Conservation (phyloP, 1,140 invertebrate species). For the Achroia grisella region DNA sequence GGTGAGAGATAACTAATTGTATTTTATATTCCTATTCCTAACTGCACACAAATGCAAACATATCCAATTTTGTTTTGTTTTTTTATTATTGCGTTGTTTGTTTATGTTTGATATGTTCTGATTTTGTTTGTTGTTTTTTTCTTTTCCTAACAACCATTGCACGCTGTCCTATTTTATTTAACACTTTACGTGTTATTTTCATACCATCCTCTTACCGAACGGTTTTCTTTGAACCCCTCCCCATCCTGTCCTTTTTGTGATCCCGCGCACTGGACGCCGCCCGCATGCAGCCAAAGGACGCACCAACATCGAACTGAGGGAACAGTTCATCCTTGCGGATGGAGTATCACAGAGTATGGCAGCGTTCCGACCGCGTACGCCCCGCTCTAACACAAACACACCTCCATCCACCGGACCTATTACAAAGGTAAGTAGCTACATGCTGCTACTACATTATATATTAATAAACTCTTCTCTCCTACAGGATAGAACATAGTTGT, state of each 20-base stretch:
- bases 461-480: conserved; percentile 30
- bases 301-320: conserved; percentile 98
- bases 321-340: conserved; percentile 98
- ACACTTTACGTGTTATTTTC: conserved; percentile 61
- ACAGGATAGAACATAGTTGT: conserved; percentile 58
- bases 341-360: conserved; percentile 98
- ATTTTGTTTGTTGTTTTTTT: conserved; percentile 71
- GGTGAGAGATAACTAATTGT: conserved; percentile 64
- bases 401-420: conserved; percentile 87
- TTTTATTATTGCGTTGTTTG: conserved; percentile 36
- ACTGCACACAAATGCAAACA: conserved; percentile 52
- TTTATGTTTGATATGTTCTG: conserved; percentile 66
- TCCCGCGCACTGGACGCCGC: conserved; percentile 71
- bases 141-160: conserved; percentile 63
- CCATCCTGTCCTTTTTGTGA: conserved; percentile 40
- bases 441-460: conserved; percentile 28
- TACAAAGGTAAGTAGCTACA: conserved; percentile 86
- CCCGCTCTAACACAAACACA: conserved; percentile 84
- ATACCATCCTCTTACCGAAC: conserved; percentile 50
- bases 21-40: conserved; percentile 64
- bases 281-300: conserved; percentile 95
- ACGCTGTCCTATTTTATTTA: conserved; percentile 57
- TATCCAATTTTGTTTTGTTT: conserved; percentile 31
- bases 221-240: conserved; percentile 55
- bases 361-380: conserved; percentile 92